Percentiles rank a stretch among this genome's conserved stretches.
These are phyloP conservation scores for Gari tellinella DNA, from an alignment of 2,888 invertebrate species.

Conservation along the genomic window DNA sequence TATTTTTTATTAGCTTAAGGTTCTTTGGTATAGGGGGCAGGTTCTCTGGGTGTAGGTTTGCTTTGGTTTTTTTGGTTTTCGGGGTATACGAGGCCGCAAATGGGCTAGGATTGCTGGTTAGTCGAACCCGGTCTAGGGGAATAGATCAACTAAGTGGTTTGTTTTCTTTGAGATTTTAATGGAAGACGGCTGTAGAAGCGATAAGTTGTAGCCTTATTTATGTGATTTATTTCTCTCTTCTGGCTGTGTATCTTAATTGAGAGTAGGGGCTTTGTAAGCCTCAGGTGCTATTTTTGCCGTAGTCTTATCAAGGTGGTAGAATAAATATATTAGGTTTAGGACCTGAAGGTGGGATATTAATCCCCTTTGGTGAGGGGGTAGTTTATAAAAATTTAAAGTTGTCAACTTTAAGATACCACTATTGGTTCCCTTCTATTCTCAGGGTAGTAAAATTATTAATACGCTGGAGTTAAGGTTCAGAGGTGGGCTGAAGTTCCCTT, in stretches of 20 bases:
- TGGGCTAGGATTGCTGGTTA: background rate
- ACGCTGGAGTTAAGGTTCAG: too few species aligned
- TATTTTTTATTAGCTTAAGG: too few species aligned
- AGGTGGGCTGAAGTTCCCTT: too few species aligned
- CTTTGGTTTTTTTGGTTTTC: background rate
- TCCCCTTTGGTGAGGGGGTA: background rate
- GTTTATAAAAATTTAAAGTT: background rate
- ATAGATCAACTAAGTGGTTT: background rate
- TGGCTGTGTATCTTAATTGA: too few species aligned
- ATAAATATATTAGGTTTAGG: slow-evolving; percentile 1
- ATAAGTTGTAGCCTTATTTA: slow-evolving; percentile 14
- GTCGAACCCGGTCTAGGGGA: background rate
- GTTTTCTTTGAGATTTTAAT: background rate
- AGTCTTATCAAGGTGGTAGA: background rate
- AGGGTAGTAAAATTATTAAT: too few species aligned
- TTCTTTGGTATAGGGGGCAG: too few species aligned
- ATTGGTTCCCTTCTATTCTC: too few species aligned
- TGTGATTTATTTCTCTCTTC: slow-evolving; percentile 4
- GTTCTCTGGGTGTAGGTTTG: background rate
- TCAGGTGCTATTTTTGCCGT: background rate
- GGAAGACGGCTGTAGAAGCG: slow-evolving; percentile 9
- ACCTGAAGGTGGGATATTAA: background rate
- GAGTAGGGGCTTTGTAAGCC: too few species aligned
- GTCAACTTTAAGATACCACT: background rate
- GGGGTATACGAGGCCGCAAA: background rate